Evolutionary conservation across 2,113 vertebrate genomes (phyloP).

Genomic region (Micronycteris hirsuta): DNA sequence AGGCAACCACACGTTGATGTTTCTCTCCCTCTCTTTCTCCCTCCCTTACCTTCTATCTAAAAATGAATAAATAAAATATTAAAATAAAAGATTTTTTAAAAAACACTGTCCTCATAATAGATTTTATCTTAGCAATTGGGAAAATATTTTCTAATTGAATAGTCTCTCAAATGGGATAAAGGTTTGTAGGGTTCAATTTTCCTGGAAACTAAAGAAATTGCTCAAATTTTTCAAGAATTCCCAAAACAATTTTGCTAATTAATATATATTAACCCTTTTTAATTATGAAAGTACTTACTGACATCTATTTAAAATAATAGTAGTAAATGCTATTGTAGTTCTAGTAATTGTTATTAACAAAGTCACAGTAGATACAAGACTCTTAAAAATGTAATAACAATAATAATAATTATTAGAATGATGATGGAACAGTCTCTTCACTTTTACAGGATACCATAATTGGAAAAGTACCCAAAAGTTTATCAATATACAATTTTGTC

Average conservation of each 20-base stretch:
- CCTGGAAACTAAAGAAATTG: not conserved
- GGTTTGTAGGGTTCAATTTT: not conserved
- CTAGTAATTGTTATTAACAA: not conserved
- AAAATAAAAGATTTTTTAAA: no score
- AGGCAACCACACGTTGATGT: no score
- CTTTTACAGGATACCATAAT: not conserved
- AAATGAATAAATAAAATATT: no score
- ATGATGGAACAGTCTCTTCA: not conserved
- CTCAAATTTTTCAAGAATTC: not conserved
- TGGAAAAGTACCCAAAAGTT: not conserved
- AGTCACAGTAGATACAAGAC: not conserved
- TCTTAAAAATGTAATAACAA: not conserved
- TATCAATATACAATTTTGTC: not conserved
- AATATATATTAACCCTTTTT: not conserved
- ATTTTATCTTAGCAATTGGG: not conserved
- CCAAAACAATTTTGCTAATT: not conserved
- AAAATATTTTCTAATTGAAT: not conserved
- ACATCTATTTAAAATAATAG: not conserved
- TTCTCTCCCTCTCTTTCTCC: no score
- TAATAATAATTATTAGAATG: not conserved
- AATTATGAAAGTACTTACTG: not conserved
- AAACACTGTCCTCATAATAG: not conserved
- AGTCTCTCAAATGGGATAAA: not conserved
- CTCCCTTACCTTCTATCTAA: no score
- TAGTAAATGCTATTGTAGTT: not conserved